Base-by-base conservation (phyloP, 2,797 vertebrate genomes). In the Margarornis squamiger region DNA sequence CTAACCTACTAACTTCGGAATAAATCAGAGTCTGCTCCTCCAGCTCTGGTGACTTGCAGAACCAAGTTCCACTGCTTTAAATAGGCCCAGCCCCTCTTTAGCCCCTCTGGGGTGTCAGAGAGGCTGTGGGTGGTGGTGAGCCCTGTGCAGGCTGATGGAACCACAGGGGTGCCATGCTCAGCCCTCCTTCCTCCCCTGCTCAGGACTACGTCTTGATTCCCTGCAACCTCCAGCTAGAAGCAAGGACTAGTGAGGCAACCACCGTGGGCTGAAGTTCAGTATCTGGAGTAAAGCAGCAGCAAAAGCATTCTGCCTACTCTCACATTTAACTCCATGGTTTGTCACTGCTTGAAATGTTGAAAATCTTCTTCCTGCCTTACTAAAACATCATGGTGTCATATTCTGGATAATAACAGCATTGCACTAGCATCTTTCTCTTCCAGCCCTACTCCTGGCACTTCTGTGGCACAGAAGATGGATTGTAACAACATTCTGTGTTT, bases 121-220 rank as follows among this genome's bases (percentile, higher is more conserved):
- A 67, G 51, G 45, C 45, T 0, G 0, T 5, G 58, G 36, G 34
- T 30, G 1, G 26, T 19, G 8, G 26, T 10, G 36, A 41, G 61
- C 58, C 11, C 27, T 1, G 1, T 8, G 18, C 6, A 12, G 79
- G 76, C 67, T 46, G 61, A 2, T 1, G 3, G 55, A 79, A 65
- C 65, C 74, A 9, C 76, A 6, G 3, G 2, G 27, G n/a, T 39
- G 15, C 65, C 5, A 1, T 0, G 24, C 84, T 82, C 81, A 94
- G 23, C 15, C 30, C 24, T 54, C 3, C 1, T 22, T 32, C 71
- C 63, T 39, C 26, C 78, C 34, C 27, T 7, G 2, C 48, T 11
- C 36, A 96, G 96, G 95, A 92, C 39, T 96, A 96, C 0, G 74
- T 95, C 90, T 39, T 94, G 83, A 36, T 96, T 14, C 66, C 92